These are phyloP conservation scores for Vandiemenella viatica DNA, from an alignment of 2,888 invertebrate species.

Conservation along the genomic window DNA sequence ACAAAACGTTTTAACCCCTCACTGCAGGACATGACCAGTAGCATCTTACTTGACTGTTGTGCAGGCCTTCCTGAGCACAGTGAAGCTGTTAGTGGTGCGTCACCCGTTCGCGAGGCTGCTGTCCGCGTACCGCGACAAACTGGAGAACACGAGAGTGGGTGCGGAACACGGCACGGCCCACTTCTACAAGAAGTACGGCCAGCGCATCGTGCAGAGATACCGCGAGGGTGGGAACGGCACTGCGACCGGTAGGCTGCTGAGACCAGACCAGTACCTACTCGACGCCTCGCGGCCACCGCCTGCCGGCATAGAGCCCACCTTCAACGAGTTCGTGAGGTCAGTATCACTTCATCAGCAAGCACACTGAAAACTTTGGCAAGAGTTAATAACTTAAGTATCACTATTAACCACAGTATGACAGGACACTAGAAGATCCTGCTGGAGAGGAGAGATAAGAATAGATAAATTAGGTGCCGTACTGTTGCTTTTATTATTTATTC, in stretches of 20 bases:
- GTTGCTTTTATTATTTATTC: too few species aligned
- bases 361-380: too few species aligned
- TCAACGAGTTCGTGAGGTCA: constrained; percentile 37
- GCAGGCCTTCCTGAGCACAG: constrained; percentile 28
- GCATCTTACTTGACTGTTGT: too few species aligned
- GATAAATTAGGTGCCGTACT: too few species aligned
- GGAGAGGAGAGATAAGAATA: too few species aligned
- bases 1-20: too few species aligned
- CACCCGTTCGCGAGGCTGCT: constrained; percentile 42
- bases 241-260: constrained; percentile 12
- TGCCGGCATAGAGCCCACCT: constrained; percentile 32
- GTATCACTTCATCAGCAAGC: too few species aligned
- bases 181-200: constrained; percentile 34
- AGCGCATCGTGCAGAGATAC: constrained; percentile 32
- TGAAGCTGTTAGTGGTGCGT: constrained; percentile 39
- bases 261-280: constrained; percentile 14
- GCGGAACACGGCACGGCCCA: constrained; percentile 32
- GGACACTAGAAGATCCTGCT: too few species aligned
- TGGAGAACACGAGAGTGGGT: constrained; percentile 31
- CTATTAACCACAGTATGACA: too few species aligned
- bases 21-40: too few species aligned
- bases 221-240: constrained; percentile 22
- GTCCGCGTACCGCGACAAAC: constrained; percentile 43
- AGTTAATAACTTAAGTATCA: too few species aligned
- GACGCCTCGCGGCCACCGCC: constrained; percentile 20